Percentiles rank a stretch among this genome's conserved stretches.
Evolutionary conservation across 2,797 vertebrate genomes (phyloP).

Genomic region (Myotis myotis): DNA sequence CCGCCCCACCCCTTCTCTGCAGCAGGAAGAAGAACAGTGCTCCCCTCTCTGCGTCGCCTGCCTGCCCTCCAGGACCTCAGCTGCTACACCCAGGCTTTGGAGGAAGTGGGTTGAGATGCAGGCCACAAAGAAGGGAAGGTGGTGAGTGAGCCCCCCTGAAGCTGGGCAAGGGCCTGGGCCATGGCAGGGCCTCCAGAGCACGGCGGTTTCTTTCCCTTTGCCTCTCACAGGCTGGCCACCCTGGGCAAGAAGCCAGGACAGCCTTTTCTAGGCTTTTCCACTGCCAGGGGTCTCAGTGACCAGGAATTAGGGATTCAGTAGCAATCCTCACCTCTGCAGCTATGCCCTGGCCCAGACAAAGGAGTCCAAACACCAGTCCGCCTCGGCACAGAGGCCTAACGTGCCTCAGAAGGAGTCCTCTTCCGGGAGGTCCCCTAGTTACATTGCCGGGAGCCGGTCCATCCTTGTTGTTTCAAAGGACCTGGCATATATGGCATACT

Average conservation of each 20-base stretch:
- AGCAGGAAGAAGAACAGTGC: not conserved
- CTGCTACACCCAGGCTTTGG: not conserved
- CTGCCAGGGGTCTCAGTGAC: not conserved
- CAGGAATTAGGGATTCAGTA: not conserved
- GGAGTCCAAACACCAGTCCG: not conserved
- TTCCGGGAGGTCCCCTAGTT: not conserved
- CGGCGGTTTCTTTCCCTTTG: not conserved
- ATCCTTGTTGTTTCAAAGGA: no score
- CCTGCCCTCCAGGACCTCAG: not conserved
- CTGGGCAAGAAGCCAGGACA: not conserved
- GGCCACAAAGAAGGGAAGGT: not conserved
- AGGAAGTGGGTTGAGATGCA: not conserved
- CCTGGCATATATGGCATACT: no score
- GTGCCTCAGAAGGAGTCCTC: not conserved
- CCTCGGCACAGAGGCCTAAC: not conserved
- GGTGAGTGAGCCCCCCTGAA: not conserved
- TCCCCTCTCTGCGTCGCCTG: not conserved
- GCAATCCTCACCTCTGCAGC: not conserved
- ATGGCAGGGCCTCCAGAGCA: not conserved
- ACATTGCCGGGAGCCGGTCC: no score
- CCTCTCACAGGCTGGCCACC: not conserved
- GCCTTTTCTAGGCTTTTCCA: not conserved
- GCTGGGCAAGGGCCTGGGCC: not conserved
- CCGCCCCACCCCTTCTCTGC: not conserved
- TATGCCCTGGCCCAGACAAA: not conserved